Conservation (phyloP, 2,888 invertebrate genomes). For the Punctoribates punctum region DNA sequence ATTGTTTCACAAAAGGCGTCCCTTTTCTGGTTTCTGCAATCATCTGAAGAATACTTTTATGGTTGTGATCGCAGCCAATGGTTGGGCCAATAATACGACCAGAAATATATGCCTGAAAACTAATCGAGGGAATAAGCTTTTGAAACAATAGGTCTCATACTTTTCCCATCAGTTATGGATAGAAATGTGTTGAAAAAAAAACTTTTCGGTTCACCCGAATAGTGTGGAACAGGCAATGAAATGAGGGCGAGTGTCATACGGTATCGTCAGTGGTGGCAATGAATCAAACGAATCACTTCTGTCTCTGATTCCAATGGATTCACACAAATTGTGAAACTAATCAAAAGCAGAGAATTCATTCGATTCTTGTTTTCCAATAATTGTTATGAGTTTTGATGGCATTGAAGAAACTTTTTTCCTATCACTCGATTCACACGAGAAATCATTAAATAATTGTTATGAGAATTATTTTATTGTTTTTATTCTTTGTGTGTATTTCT, state of each 20-base stretch:
- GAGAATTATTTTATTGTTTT: not conserved
- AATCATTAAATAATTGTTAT: not conserved
- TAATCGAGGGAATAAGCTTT: conserved; percentile 7
- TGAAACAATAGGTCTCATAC: not conserved
- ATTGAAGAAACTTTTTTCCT: no score
- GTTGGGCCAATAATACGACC: not conserved
- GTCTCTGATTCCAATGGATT: not conserved
- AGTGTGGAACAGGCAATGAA: conserved; percentile 20
- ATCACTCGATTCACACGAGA: not conserved
- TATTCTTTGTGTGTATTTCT: not conserved
- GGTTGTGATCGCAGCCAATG: conserved; percentile 14
- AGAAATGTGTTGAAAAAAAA: not conserved
- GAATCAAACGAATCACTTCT: conserved; percentile 1
- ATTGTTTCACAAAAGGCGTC: no score
- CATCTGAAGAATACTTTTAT: not conserved
- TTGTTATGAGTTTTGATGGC: no score
- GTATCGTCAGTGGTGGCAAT: not conserved
- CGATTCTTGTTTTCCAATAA: not conserved
- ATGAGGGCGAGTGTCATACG: not conserved
- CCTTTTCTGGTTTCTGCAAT: not conserved
- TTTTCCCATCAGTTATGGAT: not conserved
- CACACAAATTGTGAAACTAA: not conserved
- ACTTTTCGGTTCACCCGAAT: conserved; percentile 2
- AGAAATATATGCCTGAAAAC: not conserved
- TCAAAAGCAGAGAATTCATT: not conserved